phyloP scores from a whole-genome alignment of 2,888 invertebrate species.

The Nipponacmea schrenckii region DNA sequence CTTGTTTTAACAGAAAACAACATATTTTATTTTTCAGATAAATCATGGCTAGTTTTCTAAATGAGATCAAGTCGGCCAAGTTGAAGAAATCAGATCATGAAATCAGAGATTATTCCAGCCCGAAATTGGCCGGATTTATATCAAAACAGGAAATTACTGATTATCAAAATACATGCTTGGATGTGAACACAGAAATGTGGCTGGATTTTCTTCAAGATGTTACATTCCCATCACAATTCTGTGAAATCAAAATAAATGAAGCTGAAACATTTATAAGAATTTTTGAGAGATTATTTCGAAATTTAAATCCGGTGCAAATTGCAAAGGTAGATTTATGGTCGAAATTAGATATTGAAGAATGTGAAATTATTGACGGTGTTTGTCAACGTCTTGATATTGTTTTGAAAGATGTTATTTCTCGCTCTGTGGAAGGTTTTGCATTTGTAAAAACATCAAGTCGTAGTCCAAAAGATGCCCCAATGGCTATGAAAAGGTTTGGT shows the following conservation, averaged over 20 bases:
- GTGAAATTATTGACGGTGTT: conserved; percentile 30
- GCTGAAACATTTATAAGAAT: conserved; percentile 44
- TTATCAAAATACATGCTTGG: conserved; percentile 48
- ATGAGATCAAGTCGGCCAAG: conserved; percentile 44
- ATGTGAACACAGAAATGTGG: conserved; percentile 55
- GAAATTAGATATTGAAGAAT: conserved; percentile 32
- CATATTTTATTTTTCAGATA: no score
- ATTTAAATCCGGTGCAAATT: conserved; percentile 25
- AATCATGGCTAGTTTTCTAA: conserved; percentile 31
- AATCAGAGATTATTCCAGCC: conserved; percentile 50
- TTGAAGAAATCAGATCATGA: conserved; percentile 42
- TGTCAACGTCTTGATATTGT: conserved; percentile 33
- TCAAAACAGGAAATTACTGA: conserved; percentile 41
- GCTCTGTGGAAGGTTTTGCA: conserved; percentile 36
- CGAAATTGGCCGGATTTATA: conserved; percentile 50
- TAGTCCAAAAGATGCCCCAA: conserved; percentile 57
- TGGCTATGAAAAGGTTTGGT: conserved; percentile 44
- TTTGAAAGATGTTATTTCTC: conserved; percentile 34
- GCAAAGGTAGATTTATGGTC: conserved; percentile 24
- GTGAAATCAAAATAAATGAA: conserved; percentile 43
- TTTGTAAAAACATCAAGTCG: conserved; percentile 58
- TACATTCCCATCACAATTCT: conserved; percentile 49
- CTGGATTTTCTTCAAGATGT: conserved; percentile 41
- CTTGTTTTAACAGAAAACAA: no score
- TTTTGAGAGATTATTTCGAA: conserved; percentile 42